phyloP scores from a whole-genome alignment of 2,888 invertebrate genomes.

The Syrphus vitripennis region DNA sequence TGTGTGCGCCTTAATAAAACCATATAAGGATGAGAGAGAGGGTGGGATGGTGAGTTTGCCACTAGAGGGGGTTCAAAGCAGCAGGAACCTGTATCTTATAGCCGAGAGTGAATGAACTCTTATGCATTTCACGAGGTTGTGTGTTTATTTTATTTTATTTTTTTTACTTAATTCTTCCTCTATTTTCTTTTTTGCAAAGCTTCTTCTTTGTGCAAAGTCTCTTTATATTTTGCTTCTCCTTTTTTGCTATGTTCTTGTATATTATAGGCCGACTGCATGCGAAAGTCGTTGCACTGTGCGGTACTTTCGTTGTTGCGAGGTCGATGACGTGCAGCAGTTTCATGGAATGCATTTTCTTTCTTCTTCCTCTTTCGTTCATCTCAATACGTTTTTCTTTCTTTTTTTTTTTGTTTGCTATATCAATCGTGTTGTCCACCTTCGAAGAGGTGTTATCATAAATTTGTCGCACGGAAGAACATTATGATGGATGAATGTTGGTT shows the following conservation, averaged over 20 bases:
- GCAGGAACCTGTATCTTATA: constrained; percentile 63
- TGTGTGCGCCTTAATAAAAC: constrained; percentile 40
- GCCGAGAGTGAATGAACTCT: constrained; percentile 70
- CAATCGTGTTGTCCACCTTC: constrained; percentile 35
- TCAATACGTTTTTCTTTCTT: background rate
- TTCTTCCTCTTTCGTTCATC: background rate
- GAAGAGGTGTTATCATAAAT: constrained; percentile 40
- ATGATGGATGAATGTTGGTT: constrained; percentile 12
- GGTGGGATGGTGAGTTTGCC: background rate
- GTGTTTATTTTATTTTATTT: constrained; percentile 46
- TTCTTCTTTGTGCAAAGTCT: constrained; percentile 64
- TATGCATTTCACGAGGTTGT: constrained; percentile 71
- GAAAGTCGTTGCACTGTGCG: constrained; percentile 74
- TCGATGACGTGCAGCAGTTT: constrained; percentile 58
- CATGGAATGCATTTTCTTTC: constrained; percentile 60
- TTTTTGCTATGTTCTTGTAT: constrained; percentile 29
- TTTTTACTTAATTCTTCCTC: constrained; percentile 40
- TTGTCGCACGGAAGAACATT: constrained; percentile 13
- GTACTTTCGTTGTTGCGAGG: constrained; percentile 73
- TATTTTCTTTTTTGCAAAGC: constrained; percentile 21
- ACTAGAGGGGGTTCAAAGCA: constrained; percentile 30
- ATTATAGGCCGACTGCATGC: constrained; percentile 60
- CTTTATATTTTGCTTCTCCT: constrained; percentile 15
- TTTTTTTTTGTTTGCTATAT: background rate
- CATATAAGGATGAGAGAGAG: background rate